phyloP scores from a whole-genome alignment of 2,113 vertebrate species.

The Chiloscyllium plagiosum region DNA sequence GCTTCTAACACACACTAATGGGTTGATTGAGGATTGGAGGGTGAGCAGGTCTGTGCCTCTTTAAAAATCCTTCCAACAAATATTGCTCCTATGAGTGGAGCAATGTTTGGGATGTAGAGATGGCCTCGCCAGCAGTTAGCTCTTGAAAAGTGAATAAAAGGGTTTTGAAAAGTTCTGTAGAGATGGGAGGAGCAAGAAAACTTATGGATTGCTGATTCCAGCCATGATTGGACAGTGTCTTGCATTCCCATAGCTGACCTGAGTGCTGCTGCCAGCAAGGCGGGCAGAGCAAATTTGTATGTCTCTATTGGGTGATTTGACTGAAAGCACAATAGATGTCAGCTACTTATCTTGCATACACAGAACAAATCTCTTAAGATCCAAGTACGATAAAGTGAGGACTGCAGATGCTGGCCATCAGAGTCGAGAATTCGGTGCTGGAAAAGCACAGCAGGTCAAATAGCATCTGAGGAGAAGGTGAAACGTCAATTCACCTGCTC shows the following conservation, averaged over 20 bases:
- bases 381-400: no score
- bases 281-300: neutral
- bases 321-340: neutral
- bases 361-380: neutral
- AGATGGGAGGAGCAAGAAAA: neutral
- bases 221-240: neutral
- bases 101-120: neutral
- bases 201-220: neutral
- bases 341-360: neutral
- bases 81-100: neutral
- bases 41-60: neutral
- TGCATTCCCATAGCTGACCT: neutral
- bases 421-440: no score
- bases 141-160: neutral
- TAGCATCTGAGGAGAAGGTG: no score
- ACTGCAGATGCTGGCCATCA: no score
- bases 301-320: neutral
- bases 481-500: no score
- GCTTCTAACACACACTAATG: neutral
- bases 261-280: neutral
- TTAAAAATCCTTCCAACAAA: neutral
- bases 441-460: no score
- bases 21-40: no score
- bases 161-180: neutral
- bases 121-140: neutral